Evolutionary conservation across 1,140 invertebrate species (phyloP), one percentile per base, ranked within the genome.

Genomic region (Hylyphantes graminicola): DNA sequence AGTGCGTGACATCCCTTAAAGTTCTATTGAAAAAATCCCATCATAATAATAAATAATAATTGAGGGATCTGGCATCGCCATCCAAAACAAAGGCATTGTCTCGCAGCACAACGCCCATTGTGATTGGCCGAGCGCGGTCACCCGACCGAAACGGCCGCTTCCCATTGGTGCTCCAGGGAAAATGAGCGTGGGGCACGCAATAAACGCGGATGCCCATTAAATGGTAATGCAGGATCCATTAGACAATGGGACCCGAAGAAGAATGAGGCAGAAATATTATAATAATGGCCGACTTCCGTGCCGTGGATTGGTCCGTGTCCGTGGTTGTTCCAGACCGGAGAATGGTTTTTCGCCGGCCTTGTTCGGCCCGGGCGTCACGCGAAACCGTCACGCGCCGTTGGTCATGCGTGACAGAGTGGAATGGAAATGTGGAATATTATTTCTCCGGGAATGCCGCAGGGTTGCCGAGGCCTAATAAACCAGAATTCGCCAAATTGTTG

Each of bases 201-300:
- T 7, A 73, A 57, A 76, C 21, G 35, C 74, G 74, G 74, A 76
- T 76, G 74, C 59, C 74, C 59, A 61, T 76, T 61, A 76, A 76
- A 76, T 76, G 74, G 61, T 76, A 76, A 76, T 76, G 74, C 55
- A 57, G 64, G 55, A 17, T 15, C 74, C 57, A 76, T 76, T 76
- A 70, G 35, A 76, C 74, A 63, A 59, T 50, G 21, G 73, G 19
- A 50, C 48, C 15, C 48, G 51, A 50, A 74, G 51, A 76, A 76
- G 55, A 63, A 76, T 70, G 35, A 35, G 68, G 68, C 55, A 76
- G 48, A 50, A n/a, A 76, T 76, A 35, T 53, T 70, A 70, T 15
- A 17, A 59, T 12, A 59, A 59, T 12, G n/a, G 19, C 15, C 8
- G 63, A 70, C 35, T 70, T 70, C 50, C 68, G 68, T 70, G 68